Base-by-base conservation (phyloP, 2,113 vertebrate species). In the Nyctereutes procyonoides region DNA sequence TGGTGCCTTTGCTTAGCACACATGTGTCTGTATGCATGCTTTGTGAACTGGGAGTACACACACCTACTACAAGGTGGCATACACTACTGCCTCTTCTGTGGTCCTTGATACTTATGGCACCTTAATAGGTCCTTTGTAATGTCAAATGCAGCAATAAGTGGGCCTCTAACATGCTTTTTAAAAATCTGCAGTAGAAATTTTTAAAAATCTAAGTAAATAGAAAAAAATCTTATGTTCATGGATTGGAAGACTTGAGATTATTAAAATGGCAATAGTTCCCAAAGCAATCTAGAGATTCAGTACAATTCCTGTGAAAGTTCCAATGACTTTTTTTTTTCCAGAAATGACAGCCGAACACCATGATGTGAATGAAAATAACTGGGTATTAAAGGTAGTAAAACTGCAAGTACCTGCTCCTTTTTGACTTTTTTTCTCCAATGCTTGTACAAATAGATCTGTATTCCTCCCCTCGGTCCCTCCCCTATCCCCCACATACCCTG, bases 121-220 rank as follows among this genome's bases (percentile, higher is more conserved):
- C 71, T 79, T 53, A 63, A n/a, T 0, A 53, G 35, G 53, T 17
- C 43, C 65, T 90, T 8, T 17, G 53, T 55, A 86, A 73, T 56
- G 51, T 74, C 62, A 94, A 96, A 60, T 58, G 11, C 58, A 73
- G 30, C 73, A 90, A 56, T 79, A 80, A 80, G 43, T 4, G 12
- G 67, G 17, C 51, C 17, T 53, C 38, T 28, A 63, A 9, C 19
- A 73, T 86, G 7, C 48, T 84, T 96, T 87, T 90, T 79, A 48
- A 95, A 90, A 84, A 92, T 86, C 65, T 90, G 20, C 14, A 84
- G 56, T 67, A 96, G 65, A 95, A 83, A 97, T 84, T 74, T 77
- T 53, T 80, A 88, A 84, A 91, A 62, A 92, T 32, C n/a, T 92
- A 85, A 93, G 91, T 56, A 76, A 63, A 38, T 4, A 38, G 22